These are phyloP conservation scores for Ceratothoa steindachneri DNA, from an alignment of 2,888 invertebrate genomes.

Conservation along the genomic window DNA sequence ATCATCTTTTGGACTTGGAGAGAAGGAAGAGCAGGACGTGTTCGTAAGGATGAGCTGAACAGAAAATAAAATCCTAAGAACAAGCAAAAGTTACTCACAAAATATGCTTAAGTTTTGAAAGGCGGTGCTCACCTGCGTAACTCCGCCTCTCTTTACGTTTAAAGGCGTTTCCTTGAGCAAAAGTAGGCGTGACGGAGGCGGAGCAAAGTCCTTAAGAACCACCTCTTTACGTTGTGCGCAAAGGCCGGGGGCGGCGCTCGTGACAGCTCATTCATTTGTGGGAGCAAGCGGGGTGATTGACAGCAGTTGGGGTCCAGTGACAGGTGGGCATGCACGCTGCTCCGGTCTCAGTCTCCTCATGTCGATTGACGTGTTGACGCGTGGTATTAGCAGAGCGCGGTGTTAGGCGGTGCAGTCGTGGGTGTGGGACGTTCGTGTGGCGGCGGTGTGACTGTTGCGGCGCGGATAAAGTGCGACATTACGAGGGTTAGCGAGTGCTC, in stretches of 20 bases:
- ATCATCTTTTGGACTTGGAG: not conserved
- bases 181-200: slow-evolving; percentile 21
- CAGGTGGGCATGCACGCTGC: slow-evolving; percentile 48
- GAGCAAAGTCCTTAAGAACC: slow-evolving; percentile 16
- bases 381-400: slow-evolving; percentile 45
- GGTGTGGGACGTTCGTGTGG: slow-evolving; percentile 20
- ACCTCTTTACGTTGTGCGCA: slow-evolving; percentile 42
- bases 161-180: not conserved
- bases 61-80: not conserved
- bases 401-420: slow-evolving; percentile 45
- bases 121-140: not conserved
- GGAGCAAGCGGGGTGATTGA: slow-evolving; percentile 47
- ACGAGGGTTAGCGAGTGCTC: not conserved
- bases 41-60: not conserved
- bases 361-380: slow-evolving; percentile 48
- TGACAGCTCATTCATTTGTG: slow-evolving; percentile 49
- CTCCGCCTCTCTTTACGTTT: not conserved
- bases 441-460: not conserved
- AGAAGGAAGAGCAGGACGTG: slow-evolving; percentile 1
- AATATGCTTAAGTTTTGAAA: not conserved
- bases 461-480: slow-evolving; percentile 11
- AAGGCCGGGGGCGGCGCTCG: slow-evolving; percentile 44
- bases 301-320: slow-evolving; percentile 48
- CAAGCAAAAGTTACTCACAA: not conserved
- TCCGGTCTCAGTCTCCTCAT: slow-evolving; percentile 48